Evolutionary conservation across 2,797 vertebrate genomes (phyloP).

Genomic region (Argya squamiceps): DNA sequence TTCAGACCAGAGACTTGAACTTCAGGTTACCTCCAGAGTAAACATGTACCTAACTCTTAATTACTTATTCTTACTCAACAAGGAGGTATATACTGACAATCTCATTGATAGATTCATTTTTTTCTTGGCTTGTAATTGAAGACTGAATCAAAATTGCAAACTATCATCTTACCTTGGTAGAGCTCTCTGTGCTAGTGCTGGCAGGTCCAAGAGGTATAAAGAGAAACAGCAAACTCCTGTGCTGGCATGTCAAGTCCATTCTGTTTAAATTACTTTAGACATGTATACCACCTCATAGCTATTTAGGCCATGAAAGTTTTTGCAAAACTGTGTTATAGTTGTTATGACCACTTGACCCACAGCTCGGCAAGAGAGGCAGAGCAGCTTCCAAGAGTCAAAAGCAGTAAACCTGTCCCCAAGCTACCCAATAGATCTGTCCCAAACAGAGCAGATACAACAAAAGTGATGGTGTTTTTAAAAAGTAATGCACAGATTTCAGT

Average conservation of each 20-base stretch:
- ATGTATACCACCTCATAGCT: background rate
- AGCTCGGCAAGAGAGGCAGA: background rate
- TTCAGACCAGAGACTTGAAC: slow-evolving; percentile 23
- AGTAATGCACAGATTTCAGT: background rate
- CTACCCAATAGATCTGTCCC: background rate
- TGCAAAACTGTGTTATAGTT: background rate
- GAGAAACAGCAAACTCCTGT: background rate
- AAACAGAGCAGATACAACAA: background rate
- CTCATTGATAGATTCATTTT: background rate
- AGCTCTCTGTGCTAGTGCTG: background rate
- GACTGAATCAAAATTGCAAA: background rate
- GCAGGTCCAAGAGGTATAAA: background rate
- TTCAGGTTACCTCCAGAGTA: slow-evolving; percentile 24
- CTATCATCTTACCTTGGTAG: background rate
- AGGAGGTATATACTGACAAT: background rate
- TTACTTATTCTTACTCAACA: background rate
- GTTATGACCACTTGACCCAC: background rate
- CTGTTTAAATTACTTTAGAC: background rate
- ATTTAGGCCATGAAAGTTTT: background rate
- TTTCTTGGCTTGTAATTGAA: background rate
- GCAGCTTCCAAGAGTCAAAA: background rate
- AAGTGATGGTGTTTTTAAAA: background rate
- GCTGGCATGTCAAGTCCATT: background rate
- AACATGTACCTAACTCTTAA: background rate
- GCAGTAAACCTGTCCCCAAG: background rate